Base-by-base conservation (phyloP, 2,113 vertebrate genomes). In the Morphnarchus princeps region DNA sequence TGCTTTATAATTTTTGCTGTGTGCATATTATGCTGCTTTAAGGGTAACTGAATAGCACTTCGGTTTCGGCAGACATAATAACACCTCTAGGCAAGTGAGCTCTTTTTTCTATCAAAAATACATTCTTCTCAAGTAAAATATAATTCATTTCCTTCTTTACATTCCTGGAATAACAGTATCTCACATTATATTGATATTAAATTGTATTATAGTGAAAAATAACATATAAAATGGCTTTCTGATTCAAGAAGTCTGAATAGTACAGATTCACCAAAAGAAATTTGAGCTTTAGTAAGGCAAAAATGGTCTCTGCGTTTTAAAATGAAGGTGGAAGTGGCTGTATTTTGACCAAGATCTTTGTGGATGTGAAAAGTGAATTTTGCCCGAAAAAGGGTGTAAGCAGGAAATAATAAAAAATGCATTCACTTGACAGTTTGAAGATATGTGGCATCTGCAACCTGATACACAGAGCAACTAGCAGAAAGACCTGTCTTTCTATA, bases 1-100 rank as follows among this genome's bases (percentile, higher is more conserved):
- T 95, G 66, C 73, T 93, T 94, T 74, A 36, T 89, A 67, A 69
- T 92, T 92, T 94, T 80, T 94, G 45, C 90, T 92, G n/a, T 55
- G 42, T 81, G 66, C 47, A n/a, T 66, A 94, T 94, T 93, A 65
- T 58, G 47, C 65, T 71, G 76, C 73, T 96, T 89, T 89, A 92
- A 81, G 73, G 47, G 82, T 52, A 94, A 81, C 85, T 89, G 83
- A 96, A 95, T 49, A 90, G 47, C 70, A 58, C 73, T 94, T 93
- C 1, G 10, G 21, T 90, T 96, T 95, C 88, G 88, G 67, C 65
- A 95, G 94, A 74, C 71, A 88, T 92, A 92, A 95, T 88, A 89
- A 89, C 49, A 61, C 55, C 81, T 87, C 87, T 55, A 82, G 89
- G 91, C 81, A 93, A 96, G 61, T 2, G 13, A 91, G 79, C 58